Evolutionary conservation across 2,113 vertebrate species (phyloP).

Genomic region (Seriola rivoliana): DNA sequence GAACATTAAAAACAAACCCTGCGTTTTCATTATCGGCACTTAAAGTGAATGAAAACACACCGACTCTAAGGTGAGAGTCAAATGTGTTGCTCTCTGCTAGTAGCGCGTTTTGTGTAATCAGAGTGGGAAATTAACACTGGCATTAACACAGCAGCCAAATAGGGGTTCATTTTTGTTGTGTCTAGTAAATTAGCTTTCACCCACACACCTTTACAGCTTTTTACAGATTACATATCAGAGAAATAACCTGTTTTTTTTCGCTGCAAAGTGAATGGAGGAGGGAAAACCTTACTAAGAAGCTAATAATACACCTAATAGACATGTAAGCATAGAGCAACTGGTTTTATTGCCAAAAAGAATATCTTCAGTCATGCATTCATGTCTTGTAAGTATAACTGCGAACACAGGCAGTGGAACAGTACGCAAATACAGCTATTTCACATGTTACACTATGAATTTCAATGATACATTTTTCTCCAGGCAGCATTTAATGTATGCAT

Average conservation of each 20-base stretch:
- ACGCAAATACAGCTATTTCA: neutral
- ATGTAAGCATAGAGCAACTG: neutral
- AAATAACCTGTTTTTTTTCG: too few species aligned
- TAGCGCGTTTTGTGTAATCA: slow-evolving; percentile 12
- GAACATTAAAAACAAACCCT: slow-evolving; percentile 13
- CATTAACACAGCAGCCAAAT: slow-evolving; percentile 14
- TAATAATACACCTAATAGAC: neutral
- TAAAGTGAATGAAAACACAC: slow-evolving; percentile 5
- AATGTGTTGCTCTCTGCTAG: slow-evolving; percentile 22
- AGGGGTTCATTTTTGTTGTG: neutral
- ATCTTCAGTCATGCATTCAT: neutral
- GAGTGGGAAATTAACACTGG: slow-evolving; percentile 9
- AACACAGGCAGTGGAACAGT: slow-evolving; percentile 1
- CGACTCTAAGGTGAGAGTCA: neutral
- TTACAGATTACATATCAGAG: too few species aligned
- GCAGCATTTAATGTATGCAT: slow-evolving; percentile 25
- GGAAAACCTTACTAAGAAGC: neutral
- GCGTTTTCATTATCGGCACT: neutral
- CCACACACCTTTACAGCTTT: neutral
- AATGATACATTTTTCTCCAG: slow-evolving; percentile 18
- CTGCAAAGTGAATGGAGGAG: neutral
- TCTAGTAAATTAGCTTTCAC: neutral
- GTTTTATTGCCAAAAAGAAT: neutral
- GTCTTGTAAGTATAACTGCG: neutral
- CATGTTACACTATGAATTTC: slow-evolving; percentile 18